A percentile compares a stretch with the other conserved stretches of the same genome.
Evolutionary conservation across 2,888 invertebrate genomes (phyloP).

Genomic region (Lithodes maja): DNA sequence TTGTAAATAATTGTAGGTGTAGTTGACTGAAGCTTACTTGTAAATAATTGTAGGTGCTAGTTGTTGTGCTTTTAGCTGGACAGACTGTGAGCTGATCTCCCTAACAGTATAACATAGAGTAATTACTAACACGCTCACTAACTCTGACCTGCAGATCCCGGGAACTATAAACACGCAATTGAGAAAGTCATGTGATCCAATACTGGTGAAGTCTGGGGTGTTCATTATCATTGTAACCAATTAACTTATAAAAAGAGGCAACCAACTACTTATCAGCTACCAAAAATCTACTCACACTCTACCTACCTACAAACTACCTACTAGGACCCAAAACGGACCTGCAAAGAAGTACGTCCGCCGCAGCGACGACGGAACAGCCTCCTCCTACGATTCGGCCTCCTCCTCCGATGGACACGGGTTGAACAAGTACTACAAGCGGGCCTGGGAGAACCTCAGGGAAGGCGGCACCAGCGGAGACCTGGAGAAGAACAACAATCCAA

Average conservation of each 20-base stretch:
- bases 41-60: neutral
- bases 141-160: conserved; percentile 70
- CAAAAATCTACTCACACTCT: neutral
- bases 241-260: neutral
- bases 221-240: conserved; percentile 18
- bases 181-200: conserved; percentile 56
- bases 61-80: neutral
- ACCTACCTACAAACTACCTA: conserved; percentile 43
- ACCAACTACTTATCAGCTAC: neutral
- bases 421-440: conserved; percentile 91
- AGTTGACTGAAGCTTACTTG: no score
- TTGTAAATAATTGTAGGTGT: no score
- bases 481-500: conserved; percentile 73
- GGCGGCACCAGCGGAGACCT: conserved; percentile 75
- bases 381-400: conserved; percentile 87
- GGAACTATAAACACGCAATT: conserved; percentile 53
- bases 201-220: conserved; percentile 38
- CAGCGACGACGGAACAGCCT: conserved; percentile 93
- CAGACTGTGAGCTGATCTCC: neutral
- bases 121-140: conserved; percentile 66
- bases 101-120: neutral
- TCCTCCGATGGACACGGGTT: conserved; percentile 89
- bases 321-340: conserved; percentile 81
- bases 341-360: conserved; percentile 92
- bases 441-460: conserved; percentile 94